Base-by-base conservation (phyloP, 2,113 vertebrate species). In the Ailuropoda melanoleuca region DNA sequence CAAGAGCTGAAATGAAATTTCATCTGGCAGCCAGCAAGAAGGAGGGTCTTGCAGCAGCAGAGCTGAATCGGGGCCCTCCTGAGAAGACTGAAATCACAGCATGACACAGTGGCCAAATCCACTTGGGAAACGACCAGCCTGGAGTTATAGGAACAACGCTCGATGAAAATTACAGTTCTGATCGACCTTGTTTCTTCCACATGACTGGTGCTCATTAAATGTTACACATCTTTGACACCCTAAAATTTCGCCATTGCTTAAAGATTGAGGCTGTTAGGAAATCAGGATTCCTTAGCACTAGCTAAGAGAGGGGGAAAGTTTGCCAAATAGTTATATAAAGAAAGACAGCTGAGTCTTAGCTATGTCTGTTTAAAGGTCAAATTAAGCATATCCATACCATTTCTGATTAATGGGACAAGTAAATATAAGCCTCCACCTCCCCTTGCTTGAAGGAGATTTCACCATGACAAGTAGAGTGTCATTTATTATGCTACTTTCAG, bases 361-460 rank as follows among this genome's bases (percentile, higher is more conserved):
- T 70, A 1, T 31, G n/a, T 34, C 70, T 93, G 37, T 39, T 80
- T 88, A 98, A 97, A 97, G 87, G 89, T 97, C 96, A 98, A 95
- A 90, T 88, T 48, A 56, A 84, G 86, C 81, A 60, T 66, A 97
- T 94, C 78, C 46, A 31, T 11, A 7, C n/a, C 19, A 24, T 48
- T 92, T 86, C 58, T 94, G 37, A 97, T 89, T 78, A 66, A 62
- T 2, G 4, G 53, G 95, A 93, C 62, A 87, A 96, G 83, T 87
- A 97, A 97, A 88, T 91, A 74, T 21, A 89, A 95, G 53, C 53
- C 37, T 75, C 56, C 29, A 10, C 77, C 56, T 62, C 15, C 13
- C 68, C 2, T 70, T 12, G 14, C 24, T 75, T 77, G 74, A 88
- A 77, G 34, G 72, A 84, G 56, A 93, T 77, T 97, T 97, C 74